Evolutionary conservation across 2,797 vertebrate species (phyloP), one percentile per base, ranked within the genome.

Genomic region (Lithobates pipiens): DNA sequence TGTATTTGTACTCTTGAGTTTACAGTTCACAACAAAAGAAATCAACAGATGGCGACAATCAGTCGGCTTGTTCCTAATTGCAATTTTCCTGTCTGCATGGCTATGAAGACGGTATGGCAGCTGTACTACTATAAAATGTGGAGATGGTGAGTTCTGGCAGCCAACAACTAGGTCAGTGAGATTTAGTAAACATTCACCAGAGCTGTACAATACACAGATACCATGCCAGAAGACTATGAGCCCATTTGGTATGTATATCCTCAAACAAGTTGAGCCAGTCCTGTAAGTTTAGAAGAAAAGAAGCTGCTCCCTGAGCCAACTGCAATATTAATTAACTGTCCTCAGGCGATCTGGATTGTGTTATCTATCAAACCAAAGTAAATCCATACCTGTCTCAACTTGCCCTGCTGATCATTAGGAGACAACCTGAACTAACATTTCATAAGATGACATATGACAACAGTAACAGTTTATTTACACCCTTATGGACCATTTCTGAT

Each of bases 181-280:
- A 42, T 1, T 70, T 10, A 11, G 3, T 32, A 21, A 72, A 36
- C 36, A 23, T 73, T 46, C 29, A 25, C 39, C 65, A 21, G 44
- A 36, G 67, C 42, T 71, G 44, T n/a, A 13, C 69, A 70, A 71
- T 71, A 21, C 67, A 54, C 3, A 27, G 5, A 32, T 23, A 54
- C 10, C 78, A 54, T 10, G 39, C 71, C 71, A 44, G 8, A 9
- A 39, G 39, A 39, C 39, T 3, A 39, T 11, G 70, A 42, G 32
- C 18, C 42, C 29, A 36, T 32, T 11, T 50, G 39, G 29, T 57
- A 69, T 71, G 16, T 54, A 69, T 67, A 0, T 32, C 65, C 6
- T 34, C 8, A 72, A 81, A 81, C 79, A 81, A 15, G 79, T 72
- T 61, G 5, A 61, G 46, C 68, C 69, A 61, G 46, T 72, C 79